phyloP scores from a whole-genome alignment of 1,140 invertebrate genomes.

The Parasteatoda tepidariorum region DNA sequence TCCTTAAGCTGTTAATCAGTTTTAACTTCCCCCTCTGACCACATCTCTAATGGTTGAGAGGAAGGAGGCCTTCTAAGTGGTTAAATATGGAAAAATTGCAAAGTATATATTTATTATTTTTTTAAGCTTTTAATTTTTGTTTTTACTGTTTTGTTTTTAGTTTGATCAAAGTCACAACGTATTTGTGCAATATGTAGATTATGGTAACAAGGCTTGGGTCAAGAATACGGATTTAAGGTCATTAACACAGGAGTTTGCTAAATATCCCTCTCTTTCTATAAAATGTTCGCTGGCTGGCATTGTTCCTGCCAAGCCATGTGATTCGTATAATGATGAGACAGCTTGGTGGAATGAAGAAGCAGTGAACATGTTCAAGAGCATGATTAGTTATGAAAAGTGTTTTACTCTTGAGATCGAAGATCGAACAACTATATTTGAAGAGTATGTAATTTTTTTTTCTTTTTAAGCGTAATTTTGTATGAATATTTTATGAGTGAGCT shows the following conservation, averaged over 20 bases:
- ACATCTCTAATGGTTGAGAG: too few species aligned
- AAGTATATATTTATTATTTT: neutral
- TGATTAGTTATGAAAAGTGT: constrained; percentile 23
- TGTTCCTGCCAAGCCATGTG: neutral
- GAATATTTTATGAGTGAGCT: neutral
- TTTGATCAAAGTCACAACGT: neutral
- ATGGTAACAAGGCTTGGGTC: constrained; percentile 35
- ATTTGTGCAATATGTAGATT: constrained; percentile 41
- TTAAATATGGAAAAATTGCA: too few species aligned
- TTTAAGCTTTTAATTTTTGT: neutral
- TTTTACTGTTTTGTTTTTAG: neutral
- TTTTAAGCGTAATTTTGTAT: neutral
- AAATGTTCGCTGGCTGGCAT: constrained; percentile 36
- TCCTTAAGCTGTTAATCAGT: too few species aligned
- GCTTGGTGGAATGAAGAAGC: constrained; percentile 5
- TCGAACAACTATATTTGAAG: neutral
- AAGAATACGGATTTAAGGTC: constrained; percentile 14
- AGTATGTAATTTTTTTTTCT: neutral
- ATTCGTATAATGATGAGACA: neutral
- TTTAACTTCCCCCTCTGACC: too few species aligned
- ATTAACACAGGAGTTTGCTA: constrained; percentile 20
- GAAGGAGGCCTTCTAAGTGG: too few species aligned
- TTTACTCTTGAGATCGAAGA: constrained; percentile 30
- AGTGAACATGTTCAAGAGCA: constrained; percentile 17
- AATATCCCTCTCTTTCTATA: constrained; percentile 20